Conservation (phyloP, 2,888 invertebrate genomes). For the Rhimphoctona megacephalus region DNA sequence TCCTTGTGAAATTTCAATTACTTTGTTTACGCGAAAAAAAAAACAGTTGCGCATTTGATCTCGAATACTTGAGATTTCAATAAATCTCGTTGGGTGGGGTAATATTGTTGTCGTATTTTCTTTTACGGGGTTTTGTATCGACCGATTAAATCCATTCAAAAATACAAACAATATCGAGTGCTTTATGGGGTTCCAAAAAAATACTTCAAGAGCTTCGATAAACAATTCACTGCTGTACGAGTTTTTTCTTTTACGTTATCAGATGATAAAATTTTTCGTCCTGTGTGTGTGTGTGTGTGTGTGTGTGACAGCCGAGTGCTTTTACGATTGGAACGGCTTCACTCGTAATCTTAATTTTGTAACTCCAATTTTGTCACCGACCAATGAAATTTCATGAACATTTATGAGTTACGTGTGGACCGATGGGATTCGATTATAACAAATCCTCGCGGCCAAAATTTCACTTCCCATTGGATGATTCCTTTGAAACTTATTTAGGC, state of each 20-base stretch:
- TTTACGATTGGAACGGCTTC: neutral
- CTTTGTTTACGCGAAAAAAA: constrained; percentile 13
- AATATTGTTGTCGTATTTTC: neutral
- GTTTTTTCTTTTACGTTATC: neutral
- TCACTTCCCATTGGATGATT: neutral
- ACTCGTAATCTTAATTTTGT: neutral
- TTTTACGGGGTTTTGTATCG: neutral
- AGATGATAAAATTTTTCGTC: constrained; percentile 4
- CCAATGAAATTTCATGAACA: constrained; percentile 2
- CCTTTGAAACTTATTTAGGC: neutral
- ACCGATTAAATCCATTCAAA: neutral
- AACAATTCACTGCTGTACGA: neutral
- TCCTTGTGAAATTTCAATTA: neutral
- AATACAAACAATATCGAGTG: neutral
- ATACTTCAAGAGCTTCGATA: neutral
- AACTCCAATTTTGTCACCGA: neutral
- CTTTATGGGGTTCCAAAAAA: neutral
- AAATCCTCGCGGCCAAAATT: neutral
- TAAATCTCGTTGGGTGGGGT: neutral
- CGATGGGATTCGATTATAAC: constrained; percentile 1
- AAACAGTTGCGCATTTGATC: neutral
- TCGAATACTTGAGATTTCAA: neutral
- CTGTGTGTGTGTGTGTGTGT: neutral
- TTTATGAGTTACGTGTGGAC: neutral
- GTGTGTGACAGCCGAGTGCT: neutral